These are phyloP conservation scores for Fulmarus glacialis DNA, from an alignment of 2,113 vertebrate species.

Conservation along the genomic window DNA sequence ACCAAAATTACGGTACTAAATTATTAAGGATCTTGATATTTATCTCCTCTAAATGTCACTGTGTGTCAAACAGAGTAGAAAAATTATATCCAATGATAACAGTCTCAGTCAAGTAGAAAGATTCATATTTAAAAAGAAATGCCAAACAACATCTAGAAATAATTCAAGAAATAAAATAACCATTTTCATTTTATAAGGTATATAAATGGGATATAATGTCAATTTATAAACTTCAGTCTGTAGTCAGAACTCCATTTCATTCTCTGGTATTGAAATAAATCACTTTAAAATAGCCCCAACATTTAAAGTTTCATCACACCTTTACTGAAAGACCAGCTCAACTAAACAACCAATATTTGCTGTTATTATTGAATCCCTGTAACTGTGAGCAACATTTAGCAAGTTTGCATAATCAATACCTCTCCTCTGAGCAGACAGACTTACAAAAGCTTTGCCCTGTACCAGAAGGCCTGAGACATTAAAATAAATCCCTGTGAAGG, in stretches of 20 bases:
- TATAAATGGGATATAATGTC: neutral
- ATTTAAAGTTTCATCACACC: constrained; percentile 4
- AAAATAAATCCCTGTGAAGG: neutral
- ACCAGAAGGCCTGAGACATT: constrained; percentile 13
- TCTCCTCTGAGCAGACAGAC: neutral
- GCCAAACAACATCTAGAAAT: neutral
- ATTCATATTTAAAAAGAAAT: constrained; percentile 1
- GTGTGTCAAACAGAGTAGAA: neutral
- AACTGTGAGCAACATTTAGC: constrained; percentile 37
- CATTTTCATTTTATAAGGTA: neutral
- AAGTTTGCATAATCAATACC: constrained; percentile 44
- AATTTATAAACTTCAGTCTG: neutral
- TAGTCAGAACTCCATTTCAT: constrained; percentile 4
- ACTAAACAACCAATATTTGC: constrained; percentile 10
- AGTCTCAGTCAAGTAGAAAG: neutral
- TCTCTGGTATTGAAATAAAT: neutral
- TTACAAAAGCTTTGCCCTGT: neutral
- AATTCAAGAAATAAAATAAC: neutral
- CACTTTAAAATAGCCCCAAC: neutral
- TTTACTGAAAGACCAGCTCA: neutral
- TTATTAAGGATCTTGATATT: neutral
- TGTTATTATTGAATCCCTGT: neutral
- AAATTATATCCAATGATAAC: neutral
- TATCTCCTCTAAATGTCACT: neutral
- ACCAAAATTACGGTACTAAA: neutral